Evolutionary conservation across 2,797 vertebrate species (phyloP), one percentile per base, ranked within the genome.

Genomic region (Ctenopoma kingsleyae): DNA sequence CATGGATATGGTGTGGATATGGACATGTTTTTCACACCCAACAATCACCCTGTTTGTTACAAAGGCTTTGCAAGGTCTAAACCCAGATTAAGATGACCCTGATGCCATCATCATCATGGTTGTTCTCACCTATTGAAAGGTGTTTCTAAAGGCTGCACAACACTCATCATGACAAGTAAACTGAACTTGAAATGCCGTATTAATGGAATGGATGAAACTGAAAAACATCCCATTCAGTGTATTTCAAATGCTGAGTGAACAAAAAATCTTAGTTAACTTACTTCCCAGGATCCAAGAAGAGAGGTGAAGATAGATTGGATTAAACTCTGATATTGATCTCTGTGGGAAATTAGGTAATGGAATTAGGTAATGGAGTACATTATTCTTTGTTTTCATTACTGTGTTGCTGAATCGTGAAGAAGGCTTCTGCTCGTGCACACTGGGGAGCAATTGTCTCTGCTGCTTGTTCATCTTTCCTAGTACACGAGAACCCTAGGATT

Each of bases 321-420:
- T 22, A 36, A 67, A 80, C 67, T 55, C 47, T 61, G 44, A 58
- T 19, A 86, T 71, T 49, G 59, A 78, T 74, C 62, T 66, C 63
- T 61, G 61, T 67, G 65, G 44, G 50, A 78, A 69, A 71, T 76
- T 10, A 61, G 59, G 50, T 66, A 65, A 71, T 74, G 58, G 60
- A 74, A 73, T 79, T 23, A 82, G 50, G 41, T 71, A 74, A 78
- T 78, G 63, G 44, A 20, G 67, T 69, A 77, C 50, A 69, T 72
- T 81, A 64, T 74, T 76, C 60, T 83, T 44, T 44, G 53, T 73
- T 72, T 76, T 70, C 74, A 75, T 80, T 52, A 67, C 40, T 54
- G 32, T 22, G 49, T 49, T 65, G 38, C 58, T 66, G 56, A 65
- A 66, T 62, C 16, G 17, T 61, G 50, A 36, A 52, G 59, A 32